Percentiles rank a stretch among this genome's conserved stretches.
phyloP scores from a whole-genome alignment of 2,113 vertebrate species.

The Pelecanus crispus region DNA sequence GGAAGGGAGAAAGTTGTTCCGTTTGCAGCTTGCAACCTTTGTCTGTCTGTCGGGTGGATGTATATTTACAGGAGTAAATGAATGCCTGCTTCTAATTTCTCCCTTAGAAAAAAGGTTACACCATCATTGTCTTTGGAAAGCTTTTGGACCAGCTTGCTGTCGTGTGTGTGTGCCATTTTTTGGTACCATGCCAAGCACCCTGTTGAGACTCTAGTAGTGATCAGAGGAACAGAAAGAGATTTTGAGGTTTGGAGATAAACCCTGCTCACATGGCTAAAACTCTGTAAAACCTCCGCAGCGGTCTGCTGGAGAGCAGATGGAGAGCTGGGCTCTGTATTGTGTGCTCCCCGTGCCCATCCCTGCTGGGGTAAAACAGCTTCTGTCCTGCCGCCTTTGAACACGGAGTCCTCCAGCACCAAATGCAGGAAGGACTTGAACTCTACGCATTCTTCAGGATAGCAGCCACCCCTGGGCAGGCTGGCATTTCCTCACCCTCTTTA shows the following conservation, averaged over 20 bases:
- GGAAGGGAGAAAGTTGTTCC: background rate
- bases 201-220: background rate
- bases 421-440: background rate
- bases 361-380: background rate
- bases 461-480: background rate
- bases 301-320: background rate
- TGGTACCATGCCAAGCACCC: background rate
- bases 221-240: background rate
- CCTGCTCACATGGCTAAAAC: background rate
- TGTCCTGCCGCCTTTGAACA: background rate
- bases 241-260: background rate
- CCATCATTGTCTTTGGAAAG: background rate
- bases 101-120: background rate
- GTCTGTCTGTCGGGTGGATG: background rate
- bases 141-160: background rate
- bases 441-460: background rate
- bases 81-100: background rate
- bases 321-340: background rate
- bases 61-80: background rate
- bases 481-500: background rate
- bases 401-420: background rate
- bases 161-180: background rate
- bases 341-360: accelerated
- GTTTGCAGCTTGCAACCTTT: background rate
- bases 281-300: background rate